These are phyloP conservation scores for Dendrolimus houi DNA, from an alignment of 2,888 invertebrate species.

Conservation along the genomic window DNA sequence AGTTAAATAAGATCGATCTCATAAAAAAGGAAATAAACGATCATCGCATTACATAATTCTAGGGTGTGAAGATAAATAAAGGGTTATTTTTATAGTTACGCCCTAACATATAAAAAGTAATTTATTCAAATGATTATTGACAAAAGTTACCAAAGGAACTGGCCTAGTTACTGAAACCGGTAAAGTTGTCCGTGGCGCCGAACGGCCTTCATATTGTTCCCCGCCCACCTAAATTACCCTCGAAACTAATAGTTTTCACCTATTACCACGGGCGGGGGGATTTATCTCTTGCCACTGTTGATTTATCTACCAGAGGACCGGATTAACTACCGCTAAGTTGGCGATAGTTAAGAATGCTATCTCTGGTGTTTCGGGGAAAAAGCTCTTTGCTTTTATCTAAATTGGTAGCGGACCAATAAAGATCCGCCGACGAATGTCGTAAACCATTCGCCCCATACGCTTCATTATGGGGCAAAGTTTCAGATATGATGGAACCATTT, in stretches of 20 bases:
- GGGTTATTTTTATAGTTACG: background rate
- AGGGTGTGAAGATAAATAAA: constrained; percentile 1
- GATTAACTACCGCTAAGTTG: constrained; percentile 76
- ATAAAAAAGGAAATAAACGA: background rate
- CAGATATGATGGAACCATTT: constrained; percentile 75
- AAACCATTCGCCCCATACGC: constrained; percentile 75
- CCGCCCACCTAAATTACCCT: constrained; percentile 54
- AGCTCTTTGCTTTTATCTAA: constrained; percentile 77
- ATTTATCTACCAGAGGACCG: constrained; percentile 66
- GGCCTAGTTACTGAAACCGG: constrained; percentile 16
- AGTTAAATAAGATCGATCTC: background rate
- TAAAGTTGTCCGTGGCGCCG: constrained; percentile 12
- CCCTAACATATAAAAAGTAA: constrained; percentile 10
- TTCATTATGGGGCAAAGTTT: constrained; percentile 76
- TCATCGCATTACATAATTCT: background rate
- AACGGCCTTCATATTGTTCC: constrained; percentile 27
- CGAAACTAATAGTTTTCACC: constrained; percentile 73
- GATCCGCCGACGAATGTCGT: constrained; percentile 73
- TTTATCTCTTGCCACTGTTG: constrained; percentile 72
- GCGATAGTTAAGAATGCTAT: constrained; percentile 76
- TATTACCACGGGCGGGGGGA: constrained; percentile 66
- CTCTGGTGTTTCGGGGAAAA: constrained; percentile 71
- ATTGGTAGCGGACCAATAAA: constrained; percentile 76
- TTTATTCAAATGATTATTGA: constrained; percentile 18
- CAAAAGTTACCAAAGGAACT: constrained; percentile 16